phyloP scores from a whole-genome alignment of 1,140 invertebrate genomes.

The Drosophila varians region DNA sequence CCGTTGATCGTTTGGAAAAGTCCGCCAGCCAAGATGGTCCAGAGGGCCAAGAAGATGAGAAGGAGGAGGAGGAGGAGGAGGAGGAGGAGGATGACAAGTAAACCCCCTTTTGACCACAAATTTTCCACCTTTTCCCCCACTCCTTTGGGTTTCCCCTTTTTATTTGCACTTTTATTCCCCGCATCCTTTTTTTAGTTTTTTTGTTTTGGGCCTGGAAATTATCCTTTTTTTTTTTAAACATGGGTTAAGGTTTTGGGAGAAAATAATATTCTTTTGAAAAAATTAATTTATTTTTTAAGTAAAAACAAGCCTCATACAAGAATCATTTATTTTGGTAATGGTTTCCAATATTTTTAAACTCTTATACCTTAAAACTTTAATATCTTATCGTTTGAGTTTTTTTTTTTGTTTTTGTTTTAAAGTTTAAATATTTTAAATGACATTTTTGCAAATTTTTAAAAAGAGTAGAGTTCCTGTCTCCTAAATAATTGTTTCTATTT shows the following conservation, averaged over 20 bases:
- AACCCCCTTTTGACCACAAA: slow-evolving; percentile 36
- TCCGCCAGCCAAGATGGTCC: slow-evolving; percentile 21
- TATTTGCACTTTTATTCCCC: neutral
- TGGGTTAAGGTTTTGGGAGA: neutral
- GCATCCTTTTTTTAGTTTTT: neutral
- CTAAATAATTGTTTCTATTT: too few species aligned
- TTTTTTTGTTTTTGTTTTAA: too few species aligned
- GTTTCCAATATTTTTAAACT: too few species aligned
- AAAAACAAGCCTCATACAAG: neutral
- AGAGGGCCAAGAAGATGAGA: slow-evolving; percentile 33
- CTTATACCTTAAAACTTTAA: too few species aligned
- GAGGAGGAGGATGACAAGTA: slow-evolving; percentile 62
- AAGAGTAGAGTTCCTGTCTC: neutral
- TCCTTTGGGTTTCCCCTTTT: slow-evolving; percentile 11
- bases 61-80: too few species aligned
- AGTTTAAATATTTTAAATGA: neutral
- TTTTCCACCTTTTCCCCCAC: slow-evolving; percentile 1
- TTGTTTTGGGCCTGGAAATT: neutral
- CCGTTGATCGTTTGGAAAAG: slow-evolving; percentile 28
- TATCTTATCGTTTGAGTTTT: neutral
- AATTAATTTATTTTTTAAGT: neutral
- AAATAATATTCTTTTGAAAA: neutral
- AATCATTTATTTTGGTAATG: neutral
- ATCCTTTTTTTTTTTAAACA: neutral
- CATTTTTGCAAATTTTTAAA: neutral